phyloP scores from a whole-genome alignment of 2,113 vertebrate genomes.

The Coracopsis vasa region DNA sequence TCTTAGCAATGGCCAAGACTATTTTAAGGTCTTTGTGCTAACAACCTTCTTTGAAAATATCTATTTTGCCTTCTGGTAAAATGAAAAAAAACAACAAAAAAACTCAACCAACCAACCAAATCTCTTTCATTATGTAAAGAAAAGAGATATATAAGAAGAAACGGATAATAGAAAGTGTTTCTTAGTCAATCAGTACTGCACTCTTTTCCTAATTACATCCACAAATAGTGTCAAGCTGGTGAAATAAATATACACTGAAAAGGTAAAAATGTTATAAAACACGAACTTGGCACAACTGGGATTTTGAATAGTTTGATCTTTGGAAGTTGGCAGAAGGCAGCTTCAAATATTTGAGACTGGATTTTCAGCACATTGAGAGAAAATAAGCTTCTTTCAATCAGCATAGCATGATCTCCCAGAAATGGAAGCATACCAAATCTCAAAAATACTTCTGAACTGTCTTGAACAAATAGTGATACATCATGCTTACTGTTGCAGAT shows the following conservation, averaged over 20 bases:
- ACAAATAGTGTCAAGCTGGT: not conserved
- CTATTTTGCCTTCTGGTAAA: not conserved
- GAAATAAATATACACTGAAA: not conserved
- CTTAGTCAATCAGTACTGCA: not conserved
- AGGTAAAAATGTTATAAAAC: not conserved
- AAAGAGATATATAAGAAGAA: not conserved
- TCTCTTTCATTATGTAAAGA: conserved; percentile 14
- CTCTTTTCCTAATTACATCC: not conserved
- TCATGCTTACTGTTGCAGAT: not conserved
- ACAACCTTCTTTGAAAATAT: not conserved
- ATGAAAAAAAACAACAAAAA: not conserved
- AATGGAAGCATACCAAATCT: not conserved
- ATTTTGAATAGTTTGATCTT: not conserved
- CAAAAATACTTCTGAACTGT: not conserved
- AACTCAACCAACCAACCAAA: not conserved
- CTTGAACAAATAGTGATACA: not conserved
- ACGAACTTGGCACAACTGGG: not conserved
- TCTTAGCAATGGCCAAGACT: not conserved
- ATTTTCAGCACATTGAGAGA: not conserved
- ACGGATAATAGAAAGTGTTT: not conserved
- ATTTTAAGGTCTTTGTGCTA: not conserved
- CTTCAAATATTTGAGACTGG: not conserved
- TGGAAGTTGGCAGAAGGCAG: not conserved
- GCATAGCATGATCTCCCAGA: not conserved
- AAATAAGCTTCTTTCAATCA: not conserved